Percentiles rank a stretch among this genome's conserved stretches.
phyloP scores from a whole-genome alignment of 92 coral and sea anemone species.

The Heteractis magnifica region DNA sequence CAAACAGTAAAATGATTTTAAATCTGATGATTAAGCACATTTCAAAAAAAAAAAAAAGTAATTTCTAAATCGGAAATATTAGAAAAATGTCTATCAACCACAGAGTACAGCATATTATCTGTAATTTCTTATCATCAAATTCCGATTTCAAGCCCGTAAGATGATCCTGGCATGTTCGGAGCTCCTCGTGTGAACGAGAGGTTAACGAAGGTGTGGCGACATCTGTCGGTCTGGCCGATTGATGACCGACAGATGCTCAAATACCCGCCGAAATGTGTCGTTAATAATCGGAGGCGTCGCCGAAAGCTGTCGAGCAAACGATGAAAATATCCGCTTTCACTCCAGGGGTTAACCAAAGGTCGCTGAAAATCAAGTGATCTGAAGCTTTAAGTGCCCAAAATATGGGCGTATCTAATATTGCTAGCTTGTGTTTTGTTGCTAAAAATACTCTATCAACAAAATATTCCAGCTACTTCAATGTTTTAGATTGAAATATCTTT shows the following conservation, averaged over 20 bases:
- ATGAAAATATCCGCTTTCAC: conserved; percentile 35
- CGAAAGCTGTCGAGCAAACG: conserved; percentile 39
- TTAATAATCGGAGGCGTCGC: conserved; percentile 65
- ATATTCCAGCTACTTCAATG: background rate
- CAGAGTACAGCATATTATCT: background rate
- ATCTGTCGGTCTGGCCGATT: conserved; percentile 39
- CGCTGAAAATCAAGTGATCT: background rate
- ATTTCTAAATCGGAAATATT: conserved; percentile 30
- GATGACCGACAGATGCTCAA: conserved; percentile 40
- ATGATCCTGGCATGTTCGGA: conserved; percentile 24
- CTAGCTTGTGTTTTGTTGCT: conserved; percentile 6
- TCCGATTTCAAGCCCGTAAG: conserved; percentile 15
- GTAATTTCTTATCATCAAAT: conserved; percentile 2
- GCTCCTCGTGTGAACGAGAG: conserved; percentile 39
- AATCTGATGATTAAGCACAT: conserved; percentile 14
- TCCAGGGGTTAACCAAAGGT: conserved; percentile 11
- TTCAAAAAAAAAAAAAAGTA: conserved; percentile 14
- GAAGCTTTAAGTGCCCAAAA: background rate
- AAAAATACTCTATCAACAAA: conserved; percentile 16
- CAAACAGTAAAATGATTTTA: background rate
- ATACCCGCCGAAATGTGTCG: conserved; percentile 33
- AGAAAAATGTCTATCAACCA: conserved; percentile 22
- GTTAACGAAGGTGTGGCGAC: conserved; percentile 58
- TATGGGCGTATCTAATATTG: conserved; percentile 7
- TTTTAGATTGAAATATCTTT: background rate